Base-by-base conservation (phyloP, 2,888 invertebrate species). In the Campoletis raptor region DNA sequence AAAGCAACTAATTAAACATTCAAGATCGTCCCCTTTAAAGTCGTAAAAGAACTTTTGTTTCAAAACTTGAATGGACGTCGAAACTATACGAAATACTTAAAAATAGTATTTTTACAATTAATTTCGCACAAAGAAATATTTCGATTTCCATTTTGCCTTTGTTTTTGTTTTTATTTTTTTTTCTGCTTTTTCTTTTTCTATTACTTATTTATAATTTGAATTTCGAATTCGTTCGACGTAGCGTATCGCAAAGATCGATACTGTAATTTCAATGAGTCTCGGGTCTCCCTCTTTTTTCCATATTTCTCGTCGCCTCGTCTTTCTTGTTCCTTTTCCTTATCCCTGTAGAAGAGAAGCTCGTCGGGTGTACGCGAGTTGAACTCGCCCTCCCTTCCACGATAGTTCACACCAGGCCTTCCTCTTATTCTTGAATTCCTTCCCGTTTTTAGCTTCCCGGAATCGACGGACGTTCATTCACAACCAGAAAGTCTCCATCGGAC, bases 401-500 rank as follows among this genome's bases (percentile, higher is more conserved):
- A 80, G 61, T 82, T 81, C 85, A 48, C 48, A 52, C 52, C 30
- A 64, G 24, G 74, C 87, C 85, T 88, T 66, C 57, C 88, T 88
- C 87, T 88, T 88, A 89, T 88, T 90, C 81, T 89, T 81, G 88
- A 92, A 93, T 92, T 92, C 91, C 90, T 91, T 89, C 88, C 90
- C 90, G 92, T 92, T 93, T 93, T 92, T 91, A 91, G 91, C 92
- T 93, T 93, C 93, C 89, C 83, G 90, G 92, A 92, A 92, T 92
- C 90, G 89, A 87, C 86, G 89, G 83, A 90, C 85, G 89, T 90
- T 91, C 90, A 91, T 89, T 86, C 86, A 86, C 86, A 73, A 81
- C 52, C 74, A 67, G 81, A 86, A 82, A 86, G 76, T 76, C 74
- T 61, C 61, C 77, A 66, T 54, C 74, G 69, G 36, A 24, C n/a